A percentile compares a stretch with the other conserved stretches of the same genome.
phyloP scores from a whole-genome alignment of 2,888 invertebrate genomes.

The Deilephila elpenor region DNA sequence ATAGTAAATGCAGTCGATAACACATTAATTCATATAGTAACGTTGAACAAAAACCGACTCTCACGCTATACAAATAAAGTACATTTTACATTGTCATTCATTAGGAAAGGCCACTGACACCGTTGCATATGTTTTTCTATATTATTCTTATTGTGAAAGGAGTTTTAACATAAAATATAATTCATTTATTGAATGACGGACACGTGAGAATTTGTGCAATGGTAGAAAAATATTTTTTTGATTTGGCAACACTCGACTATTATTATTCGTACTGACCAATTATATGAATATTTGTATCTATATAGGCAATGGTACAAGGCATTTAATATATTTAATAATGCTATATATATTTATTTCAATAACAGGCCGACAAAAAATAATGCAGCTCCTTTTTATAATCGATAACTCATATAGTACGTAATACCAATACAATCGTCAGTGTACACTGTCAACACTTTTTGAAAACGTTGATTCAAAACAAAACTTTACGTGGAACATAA shows the following conservation, averaged over 20 bases:
- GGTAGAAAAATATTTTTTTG: slow-evolving; percentile 21
- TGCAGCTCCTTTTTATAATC: too few relatives aligned
- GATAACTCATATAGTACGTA: too few relatives aligned
- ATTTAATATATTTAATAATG: not conserved
- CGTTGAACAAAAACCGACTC: slow-evolving; percentile 17
- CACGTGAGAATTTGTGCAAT: not conserved
- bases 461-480: too few relatives aligned
- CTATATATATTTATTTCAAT: too few relatives aligned
- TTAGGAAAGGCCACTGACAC: slow-evolving; percentile 8
- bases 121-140: not conserved
- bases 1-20: slow-evolving; percentile 23
- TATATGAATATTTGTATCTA: too few relatives aligned
- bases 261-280: not conserved
- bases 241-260: slow-evolving; percentile 22
- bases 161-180: not conserved
- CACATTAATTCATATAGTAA: slow-evolving; percentile 21
- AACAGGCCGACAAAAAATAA: too few relatives aligned
- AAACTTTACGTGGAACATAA: too few relatives aligned
- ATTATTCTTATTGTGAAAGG: not conserved
- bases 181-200: not conserved
- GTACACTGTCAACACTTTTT: too few relatives aligned
- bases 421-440: too few relatives aligned
- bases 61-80: slow-evolving; percentile 22
- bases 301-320: not conserved
- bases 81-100: slow-evolving; percentile 19